phyloP scores from a whole-genome alignment of 2,888 invertebrate genomes.

The Lepetodrilus schrolli region DNA sequence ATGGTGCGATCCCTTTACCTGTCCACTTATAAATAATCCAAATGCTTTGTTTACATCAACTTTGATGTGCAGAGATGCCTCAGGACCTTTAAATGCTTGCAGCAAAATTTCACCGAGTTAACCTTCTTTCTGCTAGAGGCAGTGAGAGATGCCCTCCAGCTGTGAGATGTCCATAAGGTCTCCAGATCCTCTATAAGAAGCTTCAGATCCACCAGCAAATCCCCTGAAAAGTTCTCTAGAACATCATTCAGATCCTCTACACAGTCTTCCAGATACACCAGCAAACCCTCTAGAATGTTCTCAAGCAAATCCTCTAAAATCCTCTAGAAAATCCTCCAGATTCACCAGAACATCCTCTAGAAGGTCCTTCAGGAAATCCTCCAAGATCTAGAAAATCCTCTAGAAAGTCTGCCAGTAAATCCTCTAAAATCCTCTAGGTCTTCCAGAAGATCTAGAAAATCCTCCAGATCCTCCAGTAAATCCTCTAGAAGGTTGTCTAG shows the following conservation, averaged over 20 bases:
- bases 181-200: not conserved
- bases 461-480: not conserved
- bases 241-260: not conserved
- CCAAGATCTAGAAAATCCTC: not conserved
- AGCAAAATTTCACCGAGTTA: no score
- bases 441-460: not conserved
- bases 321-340: not conserved
- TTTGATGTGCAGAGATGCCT: not conserved
- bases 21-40: not conserved
- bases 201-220: not conserved
- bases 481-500: not conserved
- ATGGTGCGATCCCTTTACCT: no score
- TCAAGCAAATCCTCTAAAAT: not conserved
- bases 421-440: not conserved
- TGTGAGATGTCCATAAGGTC: not conserved
- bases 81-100: not conserved
- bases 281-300: not conserved
- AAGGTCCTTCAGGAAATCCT: not conserved
- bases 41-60: no score
- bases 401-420: no score
- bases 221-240: not conserved
- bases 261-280: not conserved
- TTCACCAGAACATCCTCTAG: no score
- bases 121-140: no score
- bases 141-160: no score